Evolutionary conservation across 2,797 vertebrate species (phyloP).

Genomic region (Syngnathus acus): DNA sequence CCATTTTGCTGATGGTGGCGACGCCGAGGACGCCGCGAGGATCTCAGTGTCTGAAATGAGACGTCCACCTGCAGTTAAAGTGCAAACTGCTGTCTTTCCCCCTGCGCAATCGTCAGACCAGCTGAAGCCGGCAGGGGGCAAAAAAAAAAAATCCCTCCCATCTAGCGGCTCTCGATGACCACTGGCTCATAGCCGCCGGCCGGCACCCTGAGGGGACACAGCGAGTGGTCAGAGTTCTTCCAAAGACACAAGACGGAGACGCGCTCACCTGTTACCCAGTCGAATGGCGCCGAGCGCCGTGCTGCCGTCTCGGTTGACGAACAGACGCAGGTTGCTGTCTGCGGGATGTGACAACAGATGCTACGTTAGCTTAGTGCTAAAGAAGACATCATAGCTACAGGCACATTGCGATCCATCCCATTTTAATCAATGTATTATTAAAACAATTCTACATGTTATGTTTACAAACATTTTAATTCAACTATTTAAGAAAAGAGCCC

Average conservation of each 20-base stretch:
- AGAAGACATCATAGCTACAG: background rate
- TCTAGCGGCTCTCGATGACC: conserved; percentile 89
- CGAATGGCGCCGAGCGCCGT: conserved; percentile 86
- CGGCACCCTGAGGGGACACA: conserved; percentile 73
- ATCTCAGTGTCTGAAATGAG: background rate
- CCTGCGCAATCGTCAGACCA: conserved; percentile 49
- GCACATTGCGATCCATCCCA: background rate
- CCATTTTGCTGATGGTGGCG: background rate
- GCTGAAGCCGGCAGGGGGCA: conserved; percentile 40
- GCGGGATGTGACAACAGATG: conserved; percentile 7
- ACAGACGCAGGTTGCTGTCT: conserved; percentile 95
- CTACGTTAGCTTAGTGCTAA: background rate
- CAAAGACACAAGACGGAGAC: background rate
- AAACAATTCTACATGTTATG: no score
- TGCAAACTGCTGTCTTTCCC: conserved; percentile 43
- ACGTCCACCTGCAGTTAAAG: conserved; percentile 37
- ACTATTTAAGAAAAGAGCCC: background rate
- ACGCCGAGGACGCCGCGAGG: background rate
- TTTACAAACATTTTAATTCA: no score
- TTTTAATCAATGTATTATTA: no score
- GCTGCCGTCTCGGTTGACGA: conserved; percentile 88
- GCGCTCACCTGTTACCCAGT: conserved; percentile 82
- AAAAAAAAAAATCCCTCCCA: background rate
- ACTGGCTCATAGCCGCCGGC: conserved; percentile 91
- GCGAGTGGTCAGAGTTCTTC: no score